Evolutionary conservation across 1,140 invertebrate genomes (phyloP).

Genomic region (Ericerus pela): DNA sequence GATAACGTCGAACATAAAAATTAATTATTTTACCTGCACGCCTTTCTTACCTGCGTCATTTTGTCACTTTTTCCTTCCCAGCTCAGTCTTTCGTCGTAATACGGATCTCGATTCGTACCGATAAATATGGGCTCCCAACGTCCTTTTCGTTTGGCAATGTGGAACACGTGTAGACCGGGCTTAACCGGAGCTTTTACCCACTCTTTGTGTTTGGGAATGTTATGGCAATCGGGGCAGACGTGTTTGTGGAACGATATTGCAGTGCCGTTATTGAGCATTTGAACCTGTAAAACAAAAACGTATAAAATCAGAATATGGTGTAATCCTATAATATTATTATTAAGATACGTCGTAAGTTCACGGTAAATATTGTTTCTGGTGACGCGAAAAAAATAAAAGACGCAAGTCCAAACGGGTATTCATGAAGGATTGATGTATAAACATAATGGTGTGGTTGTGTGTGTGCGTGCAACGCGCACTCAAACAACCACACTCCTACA

Average conservation of each 20-base stretch:
- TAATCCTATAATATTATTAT: too few relatives aligned
- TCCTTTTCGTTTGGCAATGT: constrained; percentile 64
- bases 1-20: too few relatives aligned
- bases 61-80: constrained; percentile 85
- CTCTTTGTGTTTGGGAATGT: constrained; percentile 67
- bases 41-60: constrained; percentile 68
- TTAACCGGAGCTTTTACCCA: constrained; percentile 55
- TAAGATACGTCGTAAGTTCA: neutral
- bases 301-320: neutral
- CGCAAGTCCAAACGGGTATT: too few relatives aligned
- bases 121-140: constrained; percentile 87
- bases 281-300: constrained; percentile 33
- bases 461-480: too few relatives aligned
- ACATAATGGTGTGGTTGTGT: too few relatives aligned
- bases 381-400: neutral
- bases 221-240: constrained; percentile 74
- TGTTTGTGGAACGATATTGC: constrained; percentile 85
- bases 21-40: neutral
- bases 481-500: too few relatives aligned
- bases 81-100: constrained; percentile 73
- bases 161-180: constrained; percentile 57
- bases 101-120: constrained; percentile 67
- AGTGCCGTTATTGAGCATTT: constrained; percentile 55
- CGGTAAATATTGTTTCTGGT: neutral
- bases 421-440: too few relatives aligned